Evolutionary conservation across 2,888 invertebrate genomes (phyloP), one percentile per base, ranked within the genome.

Genomic region (Eupithecia dodoneata): DNA sequence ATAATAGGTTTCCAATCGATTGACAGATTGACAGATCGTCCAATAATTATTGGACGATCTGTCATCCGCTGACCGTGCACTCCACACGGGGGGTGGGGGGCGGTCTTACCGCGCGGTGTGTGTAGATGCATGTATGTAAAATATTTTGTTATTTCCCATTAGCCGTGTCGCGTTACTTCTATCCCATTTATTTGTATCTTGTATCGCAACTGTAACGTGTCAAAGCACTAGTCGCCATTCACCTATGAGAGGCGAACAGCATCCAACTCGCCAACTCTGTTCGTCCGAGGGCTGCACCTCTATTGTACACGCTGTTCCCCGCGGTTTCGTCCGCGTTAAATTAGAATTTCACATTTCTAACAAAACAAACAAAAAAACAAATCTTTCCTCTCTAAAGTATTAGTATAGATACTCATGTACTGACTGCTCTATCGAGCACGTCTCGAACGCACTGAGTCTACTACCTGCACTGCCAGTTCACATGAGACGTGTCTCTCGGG

Each of bases 131-230:
- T 52, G 52, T 52, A 15, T n/a, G 73, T 73, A 70, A 73, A 77
- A 75, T 55, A 73, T 75, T 71, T 67, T 44, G 55, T 49, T 75
- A 30, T 73, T 77, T 65, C 65, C 42, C 65, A 65, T 74, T 74
- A 75, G 72, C 55, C 65, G 69, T 42, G 69, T 65, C 74, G 72
- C 72, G 72, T 42, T 73, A 73, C 72, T 73, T 66, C 47, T 3
- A 72, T 55, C 52, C 63, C 49, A 52, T 67, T 70, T 49, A 45
- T 71, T 73, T 73, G 10, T 55, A 44, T 76, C 69, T 74, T 65
- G 41, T 67, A 9, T 18, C 45, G 65, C 55, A 55, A 55, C 15
- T 71, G 70, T 74, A 45, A 13, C 41, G 59, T 30, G 49, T 52
- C 18, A 69, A 42, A 74, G 13, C 65, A 13, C 18, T 30, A 30